Percentiles rank a stretch among this genome's conserved stretches.
These are phyloP conservation scores for Acestrorhynchus altus DNA, from an alignment of 2,797 vertebrate species.

Conservation along the genomic window DNA sequence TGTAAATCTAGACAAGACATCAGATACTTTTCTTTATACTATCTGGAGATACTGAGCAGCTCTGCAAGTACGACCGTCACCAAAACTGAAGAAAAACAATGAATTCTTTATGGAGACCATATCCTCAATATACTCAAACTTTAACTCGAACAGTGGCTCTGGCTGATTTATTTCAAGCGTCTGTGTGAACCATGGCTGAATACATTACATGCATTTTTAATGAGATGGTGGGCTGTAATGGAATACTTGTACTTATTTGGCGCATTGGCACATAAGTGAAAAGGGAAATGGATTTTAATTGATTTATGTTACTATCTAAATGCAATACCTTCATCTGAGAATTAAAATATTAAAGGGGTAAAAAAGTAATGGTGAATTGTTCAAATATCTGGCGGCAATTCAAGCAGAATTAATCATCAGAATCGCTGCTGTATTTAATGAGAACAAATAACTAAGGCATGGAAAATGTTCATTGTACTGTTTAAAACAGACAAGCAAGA, in stretches of 20 bases:
- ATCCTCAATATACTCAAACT: slow-evolving; percentile 7
- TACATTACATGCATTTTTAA: slow-evolving; percentile 42
- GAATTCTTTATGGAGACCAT: background rate
- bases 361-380: background rate
- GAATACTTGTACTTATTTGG: slow-evolving; percentile 31
- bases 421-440: background rate
- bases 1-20: slow-evolving; percentile 78
- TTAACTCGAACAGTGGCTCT: slow-evolving; percentile 8
- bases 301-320: slow-evolving; percentile 22
- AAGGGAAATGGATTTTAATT: slow-evolving; percentile 32
- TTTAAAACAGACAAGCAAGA: background rate
- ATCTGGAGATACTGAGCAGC: slow-evolving; percentile 30
- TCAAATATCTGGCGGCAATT: background rate
- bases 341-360: background rate
- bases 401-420: slow-evolving; percentile 5
- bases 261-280: slow-evolving; percentile 15
- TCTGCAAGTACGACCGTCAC: background rate
- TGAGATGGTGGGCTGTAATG: slow-evolving; percentile 21
- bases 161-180: slow-evolving; percentile 35
- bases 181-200: background rate
- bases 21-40: slow-evolving; percentile 62
- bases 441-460: slow-evolving; percentile 3
- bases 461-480: slow-evolving; percentile 3
- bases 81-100: background rate
- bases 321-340: background rate